Evolutionary conservation across 37 sponge, comb jelly and placozoan species (phyloP), one percentile per base, ranked within the genome.

Genomic region (Halichondria panicea): DNA sequence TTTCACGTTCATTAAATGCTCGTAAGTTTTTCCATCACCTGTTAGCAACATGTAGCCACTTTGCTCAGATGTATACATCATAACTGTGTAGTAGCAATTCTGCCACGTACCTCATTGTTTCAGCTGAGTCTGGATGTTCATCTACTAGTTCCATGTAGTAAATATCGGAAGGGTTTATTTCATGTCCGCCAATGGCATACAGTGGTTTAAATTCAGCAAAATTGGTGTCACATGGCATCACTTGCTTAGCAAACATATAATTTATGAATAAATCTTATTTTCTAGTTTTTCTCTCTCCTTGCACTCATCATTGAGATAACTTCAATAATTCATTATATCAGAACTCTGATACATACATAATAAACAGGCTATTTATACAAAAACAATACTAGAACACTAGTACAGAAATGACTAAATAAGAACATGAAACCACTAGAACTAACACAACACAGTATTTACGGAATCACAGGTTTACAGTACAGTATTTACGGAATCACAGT

Each of bases 11-110:
- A 37, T 50, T 19, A 79, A 31, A 50, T 68, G 70, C 21, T 67
- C 58, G 34, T 79, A 79, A 4, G 70, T 68, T 33, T 79, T 79
- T 7, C 80, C 70, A 35, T 79, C 80, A 27, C 80, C 80, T 2
- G 64, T 54, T 37, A 74, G 11, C 12, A 74, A 36, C 1, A 74
- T 39, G 32, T 46, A 56, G 30, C 71, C 55, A 48, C 59, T 37
- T 27, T 57, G 75, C 33, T 57, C 3, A 6, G 15, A 6, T 1
- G n/a, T n/a, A n/a, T n/a, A 5, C 27, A 4, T 24, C 31, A 4
- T 43, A 70, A 7, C 15, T 32, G 3, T 73, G 35, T 8, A 55
- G 32, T 4, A 73, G 58, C 21, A 42, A 36, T 9, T 73, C 58
- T 34, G 41, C 6, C 34, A 73, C 38, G 21, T 54, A 54, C 18